Evolutionary conservation across 2,113 vertebrate genomes (phyloP).

Genomic region (Cyprinus carpio): DNA sequence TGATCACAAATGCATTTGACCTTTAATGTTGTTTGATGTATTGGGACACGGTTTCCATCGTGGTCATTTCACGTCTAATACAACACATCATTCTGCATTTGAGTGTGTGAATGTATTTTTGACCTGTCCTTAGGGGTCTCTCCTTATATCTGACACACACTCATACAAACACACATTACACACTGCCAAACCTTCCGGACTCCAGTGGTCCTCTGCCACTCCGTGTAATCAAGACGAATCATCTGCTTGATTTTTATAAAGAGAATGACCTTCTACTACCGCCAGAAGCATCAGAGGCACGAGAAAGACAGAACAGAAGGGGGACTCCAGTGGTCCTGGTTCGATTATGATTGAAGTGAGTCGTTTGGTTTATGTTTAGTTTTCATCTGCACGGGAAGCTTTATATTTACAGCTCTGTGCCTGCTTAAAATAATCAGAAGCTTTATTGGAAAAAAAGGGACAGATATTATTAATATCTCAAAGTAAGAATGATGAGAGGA

Average conservation of each 20-base stretch:
- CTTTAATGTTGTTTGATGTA: constrained; percentile 29
- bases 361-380: neutral
- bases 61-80: neutral
- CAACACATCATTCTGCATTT: constrained; percentile 15
- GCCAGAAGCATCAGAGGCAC: constrained; percentile 8
- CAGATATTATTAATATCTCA: neutral
- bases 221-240: constrained; percentile 57
- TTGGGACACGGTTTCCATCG: constrained; percentile 2
- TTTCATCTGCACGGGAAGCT: neutral
- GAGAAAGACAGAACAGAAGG: neutral
- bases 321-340: neutral
- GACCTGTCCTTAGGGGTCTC: neutral
- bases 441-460: constrained; percentile 8
- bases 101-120: constrained; percentile 15
- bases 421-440: neutral
- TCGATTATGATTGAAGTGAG: neutral
- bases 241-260: constrained; percentile 55
- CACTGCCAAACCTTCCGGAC: constrained; percentile 2
- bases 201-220: constrained; percentile 36
- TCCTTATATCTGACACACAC: constrained; percentile 14
- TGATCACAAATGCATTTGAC: constrained; percentile 4
- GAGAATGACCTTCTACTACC: constrained; percentile 33
- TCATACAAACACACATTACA: neutral
- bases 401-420: neutral
- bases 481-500: neutral